phyloP scores from a whole-genome alignment of 2,113 vertebrate genomes.

The Burhinus bistriatus region DNA sequence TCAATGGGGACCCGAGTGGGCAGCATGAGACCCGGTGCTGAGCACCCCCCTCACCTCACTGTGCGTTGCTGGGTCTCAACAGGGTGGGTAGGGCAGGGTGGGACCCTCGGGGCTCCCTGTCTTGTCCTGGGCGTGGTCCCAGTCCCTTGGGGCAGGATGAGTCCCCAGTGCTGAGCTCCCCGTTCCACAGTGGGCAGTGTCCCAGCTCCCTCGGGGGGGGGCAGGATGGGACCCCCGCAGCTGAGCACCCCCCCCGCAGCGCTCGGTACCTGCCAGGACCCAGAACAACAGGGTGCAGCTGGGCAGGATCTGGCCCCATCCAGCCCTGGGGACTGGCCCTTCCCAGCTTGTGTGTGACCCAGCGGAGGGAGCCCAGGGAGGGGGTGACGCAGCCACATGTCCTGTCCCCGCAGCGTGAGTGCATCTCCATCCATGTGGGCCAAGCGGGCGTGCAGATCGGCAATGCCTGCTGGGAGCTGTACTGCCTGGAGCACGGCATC shows the following conservation, averaged over 20 bases:
- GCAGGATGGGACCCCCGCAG: conserved; percentile 57
- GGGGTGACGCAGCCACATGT: neutral
- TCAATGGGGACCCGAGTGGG: neutral
- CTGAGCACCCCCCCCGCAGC: neutral
- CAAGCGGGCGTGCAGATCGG: conserved; percentile 45
- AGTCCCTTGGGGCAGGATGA: neutral
- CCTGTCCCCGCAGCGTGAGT: neutral
- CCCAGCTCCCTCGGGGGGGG: neutral
- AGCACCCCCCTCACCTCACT: neutral
- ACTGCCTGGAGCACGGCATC: conserved; percentile 67
- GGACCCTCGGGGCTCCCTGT: neutral
- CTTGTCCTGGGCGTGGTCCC: neutral
- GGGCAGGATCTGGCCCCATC: neutral
- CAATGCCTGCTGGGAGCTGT: conserved; percentile 54
- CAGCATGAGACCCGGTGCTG: neutral
- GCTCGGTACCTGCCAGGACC: neutral
- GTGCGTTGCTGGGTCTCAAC: neutral
- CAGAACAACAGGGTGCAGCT: neutral
- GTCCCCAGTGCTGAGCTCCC: neutral
- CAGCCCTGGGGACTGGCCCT: neutral
- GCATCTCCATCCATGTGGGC: conserved; percentile 33
- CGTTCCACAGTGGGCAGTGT: neutral
- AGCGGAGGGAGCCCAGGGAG: too few species aligned
- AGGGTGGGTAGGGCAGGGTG: neutral
- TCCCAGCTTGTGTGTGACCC: neutral